Conservation (phyloP, 2,888 invertebrate genomes). For the Dasypolia templi region DNA sequence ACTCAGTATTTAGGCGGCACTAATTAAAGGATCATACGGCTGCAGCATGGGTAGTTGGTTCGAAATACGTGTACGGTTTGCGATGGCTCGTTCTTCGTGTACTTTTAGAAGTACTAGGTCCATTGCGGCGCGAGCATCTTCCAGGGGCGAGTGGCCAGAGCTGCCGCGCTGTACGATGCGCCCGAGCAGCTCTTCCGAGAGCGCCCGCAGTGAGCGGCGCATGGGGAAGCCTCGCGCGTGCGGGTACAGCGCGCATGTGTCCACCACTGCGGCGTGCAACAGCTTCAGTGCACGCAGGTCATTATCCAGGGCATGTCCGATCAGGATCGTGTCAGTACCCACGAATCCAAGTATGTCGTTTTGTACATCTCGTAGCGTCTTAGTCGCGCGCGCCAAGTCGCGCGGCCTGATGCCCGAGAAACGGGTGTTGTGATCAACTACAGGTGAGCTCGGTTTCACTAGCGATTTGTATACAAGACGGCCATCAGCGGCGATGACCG, state of each 20-base stretch:
- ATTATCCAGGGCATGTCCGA: conserved; percentile 98
- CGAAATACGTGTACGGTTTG: conserved; percentile 70
- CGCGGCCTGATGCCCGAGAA: conserved; percentile 96
- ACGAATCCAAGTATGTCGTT: conserved; percentile 95
- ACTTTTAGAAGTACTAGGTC: conserved; percentile 96
- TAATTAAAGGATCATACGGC: conserved; percentile 86
- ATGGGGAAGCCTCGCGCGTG: conserved; percentile 96
- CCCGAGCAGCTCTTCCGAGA: conserved; percentile 93
- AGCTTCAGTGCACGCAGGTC: conserved; percentile 97
- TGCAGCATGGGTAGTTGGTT: conserved; percentile 80
- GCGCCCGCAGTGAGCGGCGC: conserved; percentile 94
- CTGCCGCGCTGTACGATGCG: conserved; percentile 94
- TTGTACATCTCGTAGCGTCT: conserved; percentile 95
- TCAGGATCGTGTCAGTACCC: conserved; percentile 95
- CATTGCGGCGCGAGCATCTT: conserved; percentile 97
- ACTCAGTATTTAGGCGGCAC: conserved; percentile 84
- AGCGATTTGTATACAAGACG: conserved; percentile 95
- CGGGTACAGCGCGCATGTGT: conserved; percentile 97
- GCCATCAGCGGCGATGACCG: conserved; percentile 94
- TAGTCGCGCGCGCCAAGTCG: conserved; percentile 91
- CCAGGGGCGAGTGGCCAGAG: conserved; percentile 96
- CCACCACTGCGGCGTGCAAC: conserved; percentile 95
- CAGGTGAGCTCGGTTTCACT: conserved; percentile 95
- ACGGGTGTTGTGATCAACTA: conserved; percentile 98
- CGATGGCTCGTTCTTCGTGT: conserved; percentile 76